Percentiles rank a stretch among this genome's conserved stretches.
Conservation (phyloP, 2,888 invertebrate species). For the Drosophila antonietae region DNA sequence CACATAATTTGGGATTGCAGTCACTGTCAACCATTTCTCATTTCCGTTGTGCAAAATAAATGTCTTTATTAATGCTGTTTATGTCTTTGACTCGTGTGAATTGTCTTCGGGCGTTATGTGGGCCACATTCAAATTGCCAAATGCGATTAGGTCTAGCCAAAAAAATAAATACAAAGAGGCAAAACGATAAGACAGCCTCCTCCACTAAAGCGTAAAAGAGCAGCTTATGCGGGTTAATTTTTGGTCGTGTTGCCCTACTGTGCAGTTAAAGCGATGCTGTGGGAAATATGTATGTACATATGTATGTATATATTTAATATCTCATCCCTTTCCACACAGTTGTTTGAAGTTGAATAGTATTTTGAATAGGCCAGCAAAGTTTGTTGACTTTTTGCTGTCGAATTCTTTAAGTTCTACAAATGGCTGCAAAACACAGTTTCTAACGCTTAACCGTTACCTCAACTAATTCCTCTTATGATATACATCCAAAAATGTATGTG, state of each 20-base stretch:
- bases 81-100: conserved; percentile 64
- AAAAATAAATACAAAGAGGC: conserved; percentile 2
- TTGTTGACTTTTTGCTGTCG: conserved; percentile 20
- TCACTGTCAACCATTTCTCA: conserved; percentile 41
- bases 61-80: conserved; percentile 52
- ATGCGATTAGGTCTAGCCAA: conserved; percentile 11
- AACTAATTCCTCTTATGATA: conserved; percentile 12
- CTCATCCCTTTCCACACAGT: not conserved
- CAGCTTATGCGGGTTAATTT: conserved; percentile 27
- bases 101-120: conserved; percentile 46
- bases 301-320: conserved; percentile 1
- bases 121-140: conserved; percentile 61
- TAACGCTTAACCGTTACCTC: conserved; percentile 4
- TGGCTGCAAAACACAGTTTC: not conserved
- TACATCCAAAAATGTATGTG: not conserved
- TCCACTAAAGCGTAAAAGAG: conserved; percentile 7
- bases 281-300: not conserved
- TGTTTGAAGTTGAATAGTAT: conserved; percentile 2
- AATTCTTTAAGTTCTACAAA: conserved; percentile 1
- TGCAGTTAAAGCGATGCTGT: not conserved
- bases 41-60: conserved; percentile 66
- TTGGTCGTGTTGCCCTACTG: conserved; percentile 5
- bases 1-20: conserved; percentile 43
- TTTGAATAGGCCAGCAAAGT: conserved; percentile 4
- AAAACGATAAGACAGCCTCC: conserved; percentile 4